Evolutionary conservation across 1,140 invertebrate genomes (phyloP).

Genomic region (Phthorimaea operculella): DNA sequence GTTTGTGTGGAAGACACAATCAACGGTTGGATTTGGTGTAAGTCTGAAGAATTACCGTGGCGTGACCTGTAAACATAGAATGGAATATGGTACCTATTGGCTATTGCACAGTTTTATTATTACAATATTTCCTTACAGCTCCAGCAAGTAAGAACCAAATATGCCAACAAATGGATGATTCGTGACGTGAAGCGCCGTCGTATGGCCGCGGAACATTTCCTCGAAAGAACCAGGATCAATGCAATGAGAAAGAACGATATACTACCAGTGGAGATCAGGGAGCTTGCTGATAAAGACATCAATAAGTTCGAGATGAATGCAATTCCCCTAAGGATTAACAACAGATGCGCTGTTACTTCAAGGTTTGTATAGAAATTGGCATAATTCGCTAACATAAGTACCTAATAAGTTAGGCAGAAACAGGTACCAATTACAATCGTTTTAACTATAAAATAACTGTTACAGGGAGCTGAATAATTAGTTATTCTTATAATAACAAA

Average conservation of each 20-base stretch:
- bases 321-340: constrained; percentile 70
- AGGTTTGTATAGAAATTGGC: no score
- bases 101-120: not conserved
- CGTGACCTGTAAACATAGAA: not conserved
- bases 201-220: constrained; percentile 76
- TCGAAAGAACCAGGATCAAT: constrained; percentile 78
- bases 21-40: constrained; percentile 50
- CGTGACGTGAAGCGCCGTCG: constrained; percentile 84
- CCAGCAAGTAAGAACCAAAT: constrained; percentile 78
- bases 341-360: constrained; percentile 82
- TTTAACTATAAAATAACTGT: no score
- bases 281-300: constrained; percentile 80
- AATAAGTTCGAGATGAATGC: constrained; percentile 81
- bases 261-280: constrained; percentile 80
- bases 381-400: no score
- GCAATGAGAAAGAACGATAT: constrained; percentile 83
- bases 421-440: no score
- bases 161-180: constrained; percentile 81
- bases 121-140: constrained; percentile 37
- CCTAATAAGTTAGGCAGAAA: no score
- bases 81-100: not conserved
- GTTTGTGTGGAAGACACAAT: constrained; percentile 51
- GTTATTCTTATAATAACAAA: no score
- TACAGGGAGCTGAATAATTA: no score
- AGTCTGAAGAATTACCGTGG: constrained; percentile 3